A percentile compares a stretch with the other conserved stretches of the same genome.
Conservation (phyloP, 2,888 invertebrate genomes). For the Drosophila setosimentum region DNA sequence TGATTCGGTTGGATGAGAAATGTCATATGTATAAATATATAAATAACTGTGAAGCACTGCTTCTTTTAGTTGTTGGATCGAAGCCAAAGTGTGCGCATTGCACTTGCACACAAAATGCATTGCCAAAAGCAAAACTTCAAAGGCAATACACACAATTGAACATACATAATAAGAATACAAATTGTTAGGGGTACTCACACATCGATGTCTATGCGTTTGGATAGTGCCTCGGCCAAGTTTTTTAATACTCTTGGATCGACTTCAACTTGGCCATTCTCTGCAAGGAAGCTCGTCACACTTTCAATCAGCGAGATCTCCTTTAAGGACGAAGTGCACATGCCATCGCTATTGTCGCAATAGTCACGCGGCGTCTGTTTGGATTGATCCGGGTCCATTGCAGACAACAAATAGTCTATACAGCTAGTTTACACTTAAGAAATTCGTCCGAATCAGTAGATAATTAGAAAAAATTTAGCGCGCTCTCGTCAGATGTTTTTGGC, state of each 20-base stretch:
- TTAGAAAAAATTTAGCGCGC: slow-evolving; percentile 69
- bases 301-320: slow-evolving; percentile 75
- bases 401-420: neutral
- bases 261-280: slow-evolving; percentile 76
- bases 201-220: slow-evolving; percentile 69
- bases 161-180: slow-evolving; percentile 31
- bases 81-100: slow-evolving; percentile 53
- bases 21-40: slow-evolving; percentile 9
- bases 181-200: slow-evolving; percentile 66
- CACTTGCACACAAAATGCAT: slow-evolving; percentile 51
- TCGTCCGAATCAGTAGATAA: slow-evolving; percentile 13
- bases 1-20: slow-evolving; percentile 26
- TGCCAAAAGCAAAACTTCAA: slow-evolving; percentile 53
- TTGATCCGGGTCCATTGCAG: slow-evolving; percentile 57
- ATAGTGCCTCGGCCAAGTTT: slow-evolving; percentile 76
- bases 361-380: slow-evolving; percentile 67
- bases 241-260: slow-evolving; percentile 72
- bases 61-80: slow-evolving; percentile 50
- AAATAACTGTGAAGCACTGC: slow-evolving; percentile 7
- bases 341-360: slow-evolving; percentile 44
- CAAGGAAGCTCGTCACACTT: slow-evolving; percentile 80
- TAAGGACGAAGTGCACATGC: slow-evolving; percentile 64
- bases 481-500: slow-evolving; percentile 69
- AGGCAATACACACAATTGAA: slow-evolving; percentile 26
- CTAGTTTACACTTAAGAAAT: neutral